Base-by-base conservation (phyloP, 2,888 invertebrate genomes). In the Hydraecia micacea region DNA sequence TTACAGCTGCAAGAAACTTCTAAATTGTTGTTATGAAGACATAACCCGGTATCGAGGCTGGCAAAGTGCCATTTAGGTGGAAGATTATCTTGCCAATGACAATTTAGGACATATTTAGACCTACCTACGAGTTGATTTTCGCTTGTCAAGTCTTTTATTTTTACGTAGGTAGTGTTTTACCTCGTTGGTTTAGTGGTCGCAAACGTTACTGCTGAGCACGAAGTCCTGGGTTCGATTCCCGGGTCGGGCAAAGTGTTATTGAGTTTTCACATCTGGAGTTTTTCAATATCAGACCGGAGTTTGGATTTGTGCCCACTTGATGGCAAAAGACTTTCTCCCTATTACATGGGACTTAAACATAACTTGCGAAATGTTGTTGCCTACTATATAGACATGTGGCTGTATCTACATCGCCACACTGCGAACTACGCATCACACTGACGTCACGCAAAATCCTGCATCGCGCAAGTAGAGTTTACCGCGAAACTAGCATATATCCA, bases 31-130 rank as follows among this genome's bases (percentile, higher is more conserved):
- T 77, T 66, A 77, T 77, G 68, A 87, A 81, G 85, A 82, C 79
- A 74, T 81, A 65, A 86, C 75, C 69, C 46, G 36, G 39, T 76
- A 70, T 71, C 70, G 73, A 42, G 36, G 42, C 67, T 88, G 87
- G 88, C 88, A 81, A 62, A n/a, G 39, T 79, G 89, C 85, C 89
- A 86, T 80, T 79, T 66, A 76, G 77, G 76, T 67, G 75, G 81
- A 80, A 85, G 73, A 84, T 72, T 77, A 66, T 73, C 66, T 86
- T 55, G 46, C 79, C 77, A 73, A 75, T 76, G 18, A 68, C 66
- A 77, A 78, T 77, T 83, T 83, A 71, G 49, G 15, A 68, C 32
- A 78, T 25, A 77, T 73, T 77, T 76, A 75, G 11, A 55, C 55
- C 11, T 72, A 32, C 60, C 60, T 62, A 73, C 63, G 58, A 79